Percentiles rank a stretch among this genome's conserved stretches.
Evolutionary conservation across 2,113 vertebrate species (phyloP).

Genomic region (Gambusia holbrooki): DNA sequence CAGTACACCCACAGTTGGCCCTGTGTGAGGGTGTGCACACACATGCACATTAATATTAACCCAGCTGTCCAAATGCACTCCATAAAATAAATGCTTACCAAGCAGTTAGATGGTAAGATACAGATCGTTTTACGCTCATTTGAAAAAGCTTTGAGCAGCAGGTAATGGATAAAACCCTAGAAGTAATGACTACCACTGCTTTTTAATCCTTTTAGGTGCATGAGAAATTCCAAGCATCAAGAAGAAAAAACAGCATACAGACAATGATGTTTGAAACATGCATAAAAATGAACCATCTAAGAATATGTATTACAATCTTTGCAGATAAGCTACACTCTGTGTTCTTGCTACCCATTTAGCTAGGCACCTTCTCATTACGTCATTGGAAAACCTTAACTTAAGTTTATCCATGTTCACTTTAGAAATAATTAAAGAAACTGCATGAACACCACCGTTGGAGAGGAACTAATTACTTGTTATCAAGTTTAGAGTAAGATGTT

Average conservation of each 20-base stretch:
- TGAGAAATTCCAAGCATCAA: background rate
- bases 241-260: background rate
- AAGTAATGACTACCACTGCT: background rate
- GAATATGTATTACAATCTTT: background rate
- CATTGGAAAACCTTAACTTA: background rate
- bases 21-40: slow-evolving; percentile 1
- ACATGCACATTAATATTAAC: slow-evolving; percentile 39
- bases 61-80: slow-evolving; percentile 40
- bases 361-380: slow-evolving; percentile 7
- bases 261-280: background rate
- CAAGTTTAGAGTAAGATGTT: too few species aligned
- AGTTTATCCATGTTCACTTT: background rate
- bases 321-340: background rate
- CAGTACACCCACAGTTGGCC: slow-evolving; percentile 51
- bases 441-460: too few species aligned
- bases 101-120: slow-evolving; percentile 45
- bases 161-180: background rate
- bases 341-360: slow-evolving; percentile 11
- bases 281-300: background rate
- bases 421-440: too few species aligned
- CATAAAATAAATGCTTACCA: slow-evolving; percentile 61
- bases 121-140: slow-evolving; percentile 39
- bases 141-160: slow-evolving; percentile 33
- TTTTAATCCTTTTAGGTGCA: background rate
- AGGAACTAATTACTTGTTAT: too few species aligned